Conservation (phyloP, 2,797 vertebrate species). For the Acanthurus tractus region DNA sequence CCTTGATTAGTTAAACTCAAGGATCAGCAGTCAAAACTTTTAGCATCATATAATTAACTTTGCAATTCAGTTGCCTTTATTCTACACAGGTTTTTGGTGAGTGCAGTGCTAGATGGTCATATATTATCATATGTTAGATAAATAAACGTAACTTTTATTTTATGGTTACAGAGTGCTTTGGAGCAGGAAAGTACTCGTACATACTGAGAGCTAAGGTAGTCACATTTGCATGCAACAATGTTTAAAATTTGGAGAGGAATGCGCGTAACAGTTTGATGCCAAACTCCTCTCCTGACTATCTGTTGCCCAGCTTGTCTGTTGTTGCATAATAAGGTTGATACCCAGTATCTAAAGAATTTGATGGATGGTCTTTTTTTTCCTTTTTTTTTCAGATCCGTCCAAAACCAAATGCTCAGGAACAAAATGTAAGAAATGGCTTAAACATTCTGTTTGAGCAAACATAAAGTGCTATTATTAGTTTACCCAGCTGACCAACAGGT, state of each 20-base stretch:
- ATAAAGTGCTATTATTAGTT: neutral
- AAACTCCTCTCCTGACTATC: neutral
- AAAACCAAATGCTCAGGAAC: neutral
- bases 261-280: neutral
- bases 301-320: neutral
- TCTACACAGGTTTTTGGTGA: neutral
- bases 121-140: neutral
- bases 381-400: neutral
- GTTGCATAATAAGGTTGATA: neutral
- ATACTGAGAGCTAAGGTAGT: neutral
- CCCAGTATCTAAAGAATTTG: neutral
- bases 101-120: conserved; percentile 9
- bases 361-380: neutral
- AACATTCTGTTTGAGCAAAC: neutral
- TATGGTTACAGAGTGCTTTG: neutral
- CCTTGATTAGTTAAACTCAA: conserved; percentile 7
- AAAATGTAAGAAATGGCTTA: neutral
- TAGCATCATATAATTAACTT: neutral
- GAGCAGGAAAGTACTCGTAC: neutral
- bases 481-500: neutral
- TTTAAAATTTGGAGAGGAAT: conserved; percentile 6
- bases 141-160: neutral
- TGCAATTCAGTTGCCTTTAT: conserved; percentile 6
- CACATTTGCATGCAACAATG: neutral
- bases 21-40: conserved; percentile 12